Percentiles rank a stretch among this genome's conserved stretches.
Conservation (phyloP, 2,888 invertebrate species). For the Mallateleia sp. region DNA sequence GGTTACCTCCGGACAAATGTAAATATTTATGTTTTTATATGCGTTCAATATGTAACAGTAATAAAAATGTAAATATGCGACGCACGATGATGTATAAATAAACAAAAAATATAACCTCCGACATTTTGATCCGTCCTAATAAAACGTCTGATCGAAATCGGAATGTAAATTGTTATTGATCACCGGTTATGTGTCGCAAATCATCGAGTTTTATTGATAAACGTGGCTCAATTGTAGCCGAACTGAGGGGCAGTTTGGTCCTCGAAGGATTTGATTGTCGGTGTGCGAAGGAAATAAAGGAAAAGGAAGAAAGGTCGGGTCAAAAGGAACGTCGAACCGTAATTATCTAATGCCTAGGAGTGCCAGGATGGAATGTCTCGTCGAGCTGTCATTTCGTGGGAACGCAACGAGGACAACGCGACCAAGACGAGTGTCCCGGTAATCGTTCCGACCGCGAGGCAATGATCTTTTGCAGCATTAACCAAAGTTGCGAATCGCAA, state of each 20-base stretch:
- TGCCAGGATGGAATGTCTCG: constrained; percentile 82
- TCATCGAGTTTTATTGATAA: constrained; percentile 59
- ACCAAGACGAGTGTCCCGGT: constrained; percentile 47
- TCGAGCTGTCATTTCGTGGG: constrained; percentile 81
- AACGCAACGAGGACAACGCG: constrained; percentile 74
- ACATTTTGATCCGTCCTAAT: no score
- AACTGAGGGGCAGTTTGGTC: constrained; percentile 54
- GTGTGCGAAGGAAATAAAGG: constrained; percentile 69
- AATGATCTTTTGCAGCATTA: constrained; percentile 43
- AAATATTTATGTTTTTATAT: no score
- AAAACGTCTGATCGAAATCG: not conserved
- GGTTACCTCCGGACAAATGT: no score
- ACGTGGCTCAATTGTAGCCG: constrained; percentile 34
- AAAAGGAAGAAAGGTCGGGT: constrained; percentile 77
- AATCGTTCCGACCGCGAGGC: constrained; percentile 66
- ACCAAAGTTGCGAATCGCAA: constrained; percentile 23
- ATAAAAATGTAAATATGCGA: no score
- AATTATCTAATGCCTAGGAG: constrained; percentile 84
- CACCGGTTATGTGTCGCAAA: constrained; percentile 50
- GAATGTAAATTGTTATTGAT: constrained; percentile 53
- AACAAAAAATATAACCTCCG: no score
- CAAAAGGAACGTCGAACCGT: constrained; percentile 77
- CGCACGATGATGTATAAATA: no score
- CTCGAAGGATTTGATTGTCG: constrained; percentile 53
- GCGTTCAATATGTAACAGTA: no score